Conservation (phyloP, 2,797 vertebrate genomes). For the Falco columbarius region DNA sequence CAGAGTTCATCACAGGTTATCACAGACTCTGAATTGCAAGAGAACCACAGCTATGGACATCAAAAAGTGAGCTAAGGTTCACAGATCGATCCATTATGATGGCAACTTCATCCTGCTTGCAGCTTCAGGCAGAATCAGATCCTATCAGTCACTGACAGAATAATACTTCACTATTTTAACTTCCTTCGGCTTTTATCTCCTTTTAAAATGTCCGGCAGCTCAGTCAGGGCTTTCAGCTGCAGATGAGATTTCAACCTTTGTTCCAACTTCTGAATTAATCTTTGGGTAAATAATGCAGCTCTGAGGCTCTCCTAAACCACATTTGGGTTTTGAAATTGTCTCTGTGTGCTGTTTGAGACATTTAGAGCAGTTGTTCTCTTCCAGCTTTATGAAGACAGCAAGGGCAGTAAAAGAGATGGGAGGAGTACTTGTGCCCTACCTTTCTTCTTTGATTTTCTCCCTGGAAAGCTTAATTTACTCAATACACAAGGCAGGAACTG, state of each 20-base stretch:
- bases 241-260: neutral
- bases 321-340: neutral
- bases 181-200: neutral
- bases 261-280: neutral
- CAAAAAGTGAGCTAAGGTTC: neutral
- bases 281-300: neutral
- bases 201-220: neutral
- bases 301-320: neutral
- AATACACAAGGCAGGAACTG: neutral
- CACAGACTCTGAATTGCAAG: fast-evolving
- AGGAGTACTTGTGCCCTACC: neutral
- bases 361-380: neutral
- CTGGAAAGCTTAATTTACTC: neutral
- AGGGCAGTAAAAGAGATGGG: neutral
- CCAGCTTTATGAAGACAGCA: neutral
- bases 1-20: neutral
- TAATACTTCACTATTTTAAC: neutral
- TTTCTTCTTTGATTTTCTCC: neutral
- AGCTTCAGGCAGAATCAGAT: neutral
- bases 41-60: neutral
- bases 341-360: neutral
- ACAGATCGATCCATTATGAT: neutral
- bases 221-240: neutral
- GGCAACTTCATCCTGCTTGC: neutral
- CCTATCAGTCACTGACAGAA: neutral